Evolutionary conservation across 2,888 invertebrate species (phyloP).

Genomic region (Augochlorella aurata): DNA sequence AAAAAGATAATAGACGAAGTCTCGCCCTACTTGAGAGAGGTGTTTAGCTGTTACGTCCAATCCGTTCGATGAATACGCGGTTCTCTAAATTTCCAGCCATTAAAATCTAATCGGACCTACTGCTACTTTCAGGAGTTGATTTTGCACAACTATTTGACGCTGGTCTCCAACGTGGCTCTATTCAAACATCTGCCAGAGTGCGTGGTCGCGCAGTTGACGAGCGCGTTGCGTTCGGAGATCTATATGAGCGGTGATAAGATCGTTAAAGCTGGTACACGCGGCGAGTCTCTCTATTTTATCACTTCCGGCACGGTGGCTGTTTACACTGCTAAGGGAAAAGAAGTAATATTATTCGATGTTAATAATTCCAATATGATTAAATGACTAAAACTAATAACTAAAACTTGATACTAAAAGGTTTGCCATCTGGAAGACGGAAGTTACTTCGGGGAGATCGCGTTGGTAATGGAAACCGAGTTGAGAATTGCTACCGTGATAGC

Average conservation of each 20-base stretch:
- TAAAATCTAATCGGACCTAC: background rate
- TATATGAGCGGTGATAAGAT: constrained; percentile 81
- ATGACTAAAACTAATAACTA: too few species aligned
- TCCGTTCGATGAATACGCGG: background rate
- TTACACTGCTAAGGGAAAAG: constrained; percentile 79
- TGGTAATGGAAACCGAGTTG: constrained; percentile 80
- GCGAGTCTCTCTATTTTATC: constrained; percentile 80
- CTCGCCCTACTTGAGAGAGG: constrained; percentile 78
- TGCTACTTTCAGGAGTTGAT: constrained; percentile 75
- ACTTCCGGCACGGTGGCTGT: constrained; percentile 82
- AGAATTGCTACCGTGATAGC: constrained; percentile 81
- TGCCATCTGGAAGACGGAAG: constrained; percentile 82
- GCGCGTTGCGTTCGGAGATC: constrained; percentile 76
- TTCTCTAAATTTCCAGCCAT: background rate
- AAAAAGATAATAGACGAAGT: constrained; percentile 79
- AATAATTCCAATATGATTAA: too few species aligned
- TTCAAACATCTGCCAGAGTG: constrained; percentile 78
- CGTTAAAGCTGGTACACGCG: constrained; percentile 76
- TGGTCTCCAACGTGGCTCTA: constrained; percentile 79
- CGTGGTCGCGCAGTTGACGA: constrained; percentile 74
- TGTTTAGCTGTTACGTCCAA: constrained; percentile 29
- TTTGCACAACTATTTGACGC: constrained; percentile 75
- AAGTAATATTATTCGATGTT: constrained; percentile 70
- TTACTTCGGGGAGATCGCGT: constrained; percentile 82
- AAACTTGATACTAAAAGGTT: constrained; percentile 70